Evolutionary conservation across 2,113 vertebrate species (phyloP), one percentile per base, ranked within the genome.

Genomic region (Otus sunia): DNA sequence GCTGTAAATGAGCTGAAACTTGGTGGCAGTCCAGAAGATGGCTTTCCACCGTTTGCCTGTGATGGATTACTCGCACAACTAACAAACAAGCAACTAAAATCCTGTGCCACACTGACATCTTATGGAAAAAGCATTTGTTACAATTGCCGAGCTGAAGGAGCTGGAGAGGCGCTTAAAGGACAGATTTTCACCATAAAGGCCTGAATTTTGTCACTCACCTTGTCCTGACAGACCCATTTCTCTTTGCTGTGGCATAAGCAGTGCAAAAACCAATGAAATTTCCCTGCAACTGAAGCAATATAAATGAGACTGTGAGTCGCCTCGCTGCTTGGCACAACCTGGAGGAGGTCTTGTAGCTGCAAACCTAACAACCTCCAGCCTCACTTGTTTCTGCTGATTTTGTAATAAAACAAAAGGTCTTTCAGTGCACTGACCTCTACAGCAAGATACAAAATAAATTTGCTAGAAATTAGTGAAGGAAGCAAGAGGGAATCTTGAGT

Each of bases 31-130:
- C 94, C 47, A 86, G 81, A 23, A 97, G 97, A 90, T 91, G 96
- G 82, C 76, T 92, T 97, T 86, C 95, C 96, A 88, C 80, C 92
- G 76, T 89, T 86, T 90, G 96, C 90, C 86, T 41, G 94, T 92
- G 83, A 76, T 6, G 81, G 45, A 59, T 69, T 11, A 13, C 53
- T 5, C 6, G 1, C 91, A 62, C 47, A 29, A 45, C 10, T 17
- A 87, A 83, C 78, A 81, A 96, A 87, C 87, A 34, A 63, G 94
- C 92, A 25, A n/a, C 56, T 16, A 30, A 96, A 77, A 56, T 21
- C 90, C 56, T 20, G 69, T 91, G 80, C 93, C 37, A 95, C 96
- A 98, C 97, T 96, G 98, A 97, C 98, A 98, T 94, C 98, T 90
- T 26, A 10, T 96, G 98, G 98, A 30, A 58, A 49, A 58, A 45